A percentile compares a stretch with the other conserved stretches of the same genome.
phyloP scores from a whole-genome alignment of 2,797 vertebrate species.

The Heteromormyrus szaboi region DNA sequence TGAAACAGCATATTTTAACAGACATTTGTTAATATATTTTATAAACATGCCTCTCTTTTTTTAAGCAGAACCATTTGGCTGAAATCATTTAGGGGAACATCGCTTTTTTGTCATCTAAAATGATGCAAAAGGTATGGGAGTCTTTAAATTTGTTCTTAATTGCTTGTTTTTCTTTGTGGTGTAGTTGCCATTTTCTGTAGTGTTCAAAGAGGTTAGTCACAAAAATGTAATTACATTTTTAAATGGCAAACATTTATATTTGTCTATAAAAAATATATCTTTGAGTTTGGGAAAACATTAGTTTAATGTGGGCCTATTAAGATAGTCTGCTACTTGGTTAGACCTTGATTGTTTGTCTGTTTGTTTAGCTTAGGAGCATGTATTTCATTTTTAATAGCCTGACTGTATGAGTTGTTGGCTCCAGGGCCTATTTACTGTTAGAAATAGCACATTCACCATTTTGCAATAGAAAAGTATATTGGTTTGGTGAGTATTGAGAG shows the following conservation, averaged over 20 bases:
- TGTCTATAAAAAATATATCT: neutral
- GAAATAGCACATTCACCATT: neutral
- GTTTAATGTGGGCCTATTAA: neutral
- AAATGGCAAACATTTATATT: neutral
- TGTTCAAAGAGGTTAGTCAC: neutral
- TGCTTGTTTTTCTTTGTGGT: neutral
- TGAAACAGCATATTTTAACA: conserved; percentile 9
- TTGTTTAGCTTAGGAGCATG: neutral
- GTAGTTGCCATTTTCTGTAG: neutral
- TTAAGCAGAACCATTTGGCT: conserved; percentile 16
- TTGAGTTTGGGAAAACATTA: neutral
- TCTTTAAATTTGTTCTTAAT: neutral
- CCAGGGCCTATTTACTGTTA: neutral
- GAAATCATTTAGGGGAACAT: conserved; percentile 6
- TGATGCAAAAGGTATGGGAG: conserved; percentile 64
- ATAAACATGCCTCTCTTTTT: neutral
- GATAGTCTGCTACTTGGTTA: neutral
- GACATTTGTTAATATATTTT: neutral
- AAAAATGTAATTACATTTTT: neutral
- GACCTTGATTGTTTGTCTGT: neutral
- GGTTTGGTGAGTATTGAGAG: neutral
- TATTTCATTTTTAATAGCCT: neutral
- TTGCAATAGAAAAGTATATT: neutral
- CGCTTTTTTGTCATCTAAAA: conserved; percentile 50
- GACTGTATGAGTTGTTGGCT: neutral